Base-by-base conservation (phyloP, 2,888 invertebrate genomes). In the Euplexia lucipara region DNA sequence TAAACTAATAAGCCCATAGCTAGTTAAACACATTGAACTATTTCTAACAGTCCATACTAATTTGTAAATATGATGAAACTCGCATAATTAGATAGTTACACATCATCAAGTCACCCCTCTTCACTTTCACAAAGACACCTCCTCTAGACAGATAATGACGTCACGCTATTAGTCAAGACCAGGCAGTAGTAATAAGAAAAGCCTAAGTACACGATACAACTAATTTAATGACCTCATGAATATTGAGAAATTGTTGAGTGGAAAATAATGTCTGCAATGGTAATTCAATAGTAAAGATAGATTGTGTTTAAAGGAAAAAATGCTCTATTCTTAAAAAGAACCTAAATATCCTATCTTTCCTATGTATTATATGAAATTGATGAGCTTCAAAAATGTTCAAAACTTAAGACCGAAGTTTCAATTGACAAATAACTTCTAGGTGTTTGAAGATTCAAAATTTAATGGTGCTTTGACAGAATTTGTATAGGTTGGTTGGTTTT, bases 21-120 rank as follows among this genome's bases (percentile, higher is more conserved):
- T 16, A 10, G 20, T 56, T 20, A 9, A 59, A 42, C 49, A 42
- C 14, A 18, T 16, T n/a, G 3, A 34, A 47, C 32, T 37, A 35
- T 57, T 57, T 26, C n/a, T 32, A 58, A 37, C 18, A 10, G 7
- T 14, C 18, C 26, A 5, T 26, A 0, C 44, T 7, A 35, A 63
- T 30, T 71, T 9, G 18, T 18, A 35, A 56, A 56, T 45, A 39
- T 37, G 45, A 56, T 35, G 37, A 37, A 70, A 66, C 67, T 74
- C 10, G n/a, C 45, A 49, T 35, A 65, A 74, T 56, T 56, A 10
- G 30, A 73, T 51, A 45, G 48, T 18, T 20, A 75, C 59, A 75
- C 75, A 41, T 75, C 59, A 70, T 59, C 69, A 59, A 75, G 70
- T 59, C 75, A 75, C 41, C 70, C 59, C 75, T 75, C 70, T 49